A percentile compares a stretch with the other conserved stretches of the same genome.
These are phyloP conservation scores for Sebastes taczanowskii DNA, from an alignment of 2,797 vertebrate species.

Conservation along the genomic window DNA sequence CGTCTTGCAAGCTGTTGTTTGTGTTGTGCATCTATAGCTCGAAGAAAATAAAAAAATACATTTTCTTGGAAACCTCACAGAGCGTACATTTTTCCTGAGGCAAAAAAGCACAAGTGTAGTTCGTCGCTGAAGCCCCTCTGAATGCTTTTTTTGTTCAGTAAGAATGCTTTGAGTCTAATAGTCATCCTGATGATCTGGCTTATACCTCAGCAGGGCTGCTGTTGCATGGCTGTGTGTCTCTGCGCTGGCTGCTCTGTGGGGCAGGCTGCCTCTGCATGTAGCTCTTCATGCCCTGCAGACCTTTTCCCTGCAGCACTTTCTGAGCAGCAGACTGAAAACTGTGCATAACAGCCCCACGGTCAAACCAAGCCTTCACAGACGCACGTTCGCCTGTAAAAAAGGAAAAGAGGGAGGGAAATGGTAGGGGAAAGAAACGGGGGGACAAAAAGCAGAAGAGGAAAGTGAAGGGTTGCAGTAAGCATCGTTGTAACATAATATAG, in stretches of 20 bases:
- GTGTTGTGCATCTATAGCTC: background rate
- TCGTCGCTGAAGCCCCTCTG: background rate
- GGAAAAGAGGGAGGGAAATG: background rate
- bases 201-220: conserved; percentile 85
- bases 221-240: conserved; percentile 73
- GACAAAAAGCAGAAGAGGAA: background rate
- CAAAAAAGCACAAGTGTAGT: background rate
- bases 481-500: background rate
- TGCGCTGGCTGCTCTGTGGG: conserved; percentile 63
- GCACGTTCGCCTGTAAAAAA: conserved; percentile 77
- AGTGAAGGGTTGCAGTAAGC: background rate
- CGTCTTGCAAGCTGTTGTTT: background rate
- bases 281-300: conserved; percentile 80
- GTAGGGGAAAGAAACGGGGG: background rate
- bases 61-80: conserved; percentile 23
- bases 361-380: conserved; percentile 86
- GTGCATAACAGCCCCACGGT: conserved; percentile 76
- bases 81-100: conserved; percentile 29
- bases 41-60: background rate
- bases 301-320: conserved; percentile 82
- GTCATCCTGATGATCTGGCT: conserved; percentile 40
- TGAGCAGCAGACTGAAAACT: conserved; percentile 82
- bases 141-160: conserved; percentile 24
- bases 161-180: conserved; percentile 33
- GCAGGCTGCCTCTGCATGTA: conserved; percentile 88